Conservation (phyloP, 2,113 vertebrate species). For the Mugil cephalus region DNA sequence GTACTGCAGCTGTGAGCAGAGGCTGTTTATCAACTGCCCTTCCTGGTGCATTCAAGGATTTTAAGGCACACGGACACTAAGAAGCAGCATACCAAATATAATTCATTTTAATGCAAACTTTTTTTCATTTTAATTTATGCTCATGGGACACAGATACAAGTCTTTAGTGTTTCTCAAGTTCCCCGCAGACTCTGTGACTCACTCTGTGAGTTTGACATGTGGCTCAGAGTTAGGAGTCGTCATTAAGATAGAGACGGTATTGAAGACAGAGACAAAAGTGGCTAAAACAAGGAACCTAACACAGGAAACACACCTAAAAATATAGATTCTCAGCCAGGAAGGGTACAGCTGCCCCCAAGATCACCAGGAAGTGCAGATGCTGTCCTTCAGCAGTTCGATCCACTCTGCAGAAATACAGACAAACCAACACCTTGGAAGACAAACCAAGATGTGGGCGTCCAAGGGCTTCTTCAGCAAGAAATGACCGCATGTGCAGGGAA, state of each 20-base stretch:
- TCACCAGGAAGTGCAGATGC: too few species aligned
- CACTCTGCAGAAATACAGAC: too few species aligned
- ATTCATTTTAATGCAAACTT: constrained; percentile 16
- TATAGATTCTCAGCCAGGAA: too few species aligned
- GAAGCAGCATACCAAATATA: background rate
- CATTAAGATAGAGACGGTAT: background rate
- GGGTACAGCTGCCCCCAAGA: too few species aligned
- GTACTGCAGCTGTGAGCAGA: constrained; percentile 41
- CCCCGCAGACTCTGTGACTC: background rate
- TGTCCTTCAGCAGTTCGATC: too few species aligned
- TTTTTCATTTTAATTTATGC: constrained; percentile 12
- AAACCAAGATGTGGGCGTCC: too few species aligned
- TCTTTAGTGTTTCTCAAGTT: background rate
- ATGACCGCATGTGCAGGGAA: too few species aligned
- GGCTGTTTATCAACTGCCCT: constrained; percentile 13
- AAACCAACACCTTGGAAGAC: too few species aligned
- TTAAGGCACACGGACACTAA: constrained; percentile 10
- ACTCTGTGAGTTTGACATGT: too few species aligned
- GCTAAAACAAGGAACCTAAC: background rate
- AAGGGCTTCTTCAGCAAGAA: too few species aligned
- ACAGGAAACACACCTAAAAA: too few species aligned
- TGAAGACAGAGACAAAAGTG: background rate
- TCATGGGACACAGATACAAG: background rate
- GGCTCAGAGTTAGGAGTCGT: too few species aligned
- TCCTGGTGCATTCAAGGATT: constrained; percentile 33